Percentiles rank a stretch among this genome's conserved stretches.
Conservation (phyloP, 2,888 invertebrate species). For the Palloptera scutellata region DNA sequence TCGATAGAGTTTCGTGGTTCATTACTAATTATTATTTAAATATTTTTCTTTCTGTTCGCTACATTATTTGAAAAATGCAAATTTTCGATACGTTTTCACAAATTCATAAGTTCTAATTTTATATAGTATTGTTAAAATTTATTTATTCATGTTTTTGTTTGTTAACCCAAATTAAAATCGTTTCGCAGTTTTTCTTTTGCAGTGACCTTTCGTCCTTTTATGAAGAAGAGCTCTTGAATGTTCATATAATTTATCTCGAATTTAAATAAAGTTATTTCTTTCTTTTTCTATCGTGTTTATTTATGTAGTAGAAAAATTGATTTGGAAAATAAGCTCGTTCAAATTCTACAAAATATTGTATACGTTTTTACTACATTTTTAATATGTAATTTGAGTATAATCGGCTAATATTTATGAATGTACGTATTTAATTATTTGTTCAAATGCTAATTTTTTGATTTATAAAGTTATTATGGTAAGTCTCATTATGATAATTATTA, state of each 20-base stretch:
- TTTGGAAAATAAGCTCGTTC: conserved; percentile 11
- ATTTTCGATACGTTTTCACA: not conserved
- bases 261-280: not conserved
- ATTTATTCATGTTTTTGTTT: not conserved
- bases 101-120: not conserved
- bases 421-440: not conserved
- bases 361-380: not conserved
- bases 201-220: not conserved
- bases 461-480: too few relatives aligned
- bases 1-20: not conserved
- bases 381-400: not conserved
- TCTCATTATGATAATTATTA: too few relatives aligned
- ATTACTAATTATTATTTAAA: not conserved
- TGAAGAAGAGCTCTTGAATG: not conserved
- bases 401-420: not conserved
- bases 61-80: not conserved
- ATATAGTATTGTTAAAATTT: conserved; percentile 4
- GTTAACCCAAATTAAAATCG: not conserved
- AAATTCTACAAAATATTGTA: conserved; percentile 12
- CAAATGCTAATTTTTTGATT: too few relatives aligned
- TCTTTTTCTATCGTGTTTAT: not conserved
- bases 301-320: not conserved
- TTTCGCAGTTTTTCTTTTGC: not conserved
- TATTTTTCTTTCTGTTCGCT: conserved; percentile 1
- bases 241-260: not conserved